These are phyloP conservation scores for Jordanella pulchra DNA, from an alignment of 2,797 vertebrate species.

Conservation along the genomic window DNA sequence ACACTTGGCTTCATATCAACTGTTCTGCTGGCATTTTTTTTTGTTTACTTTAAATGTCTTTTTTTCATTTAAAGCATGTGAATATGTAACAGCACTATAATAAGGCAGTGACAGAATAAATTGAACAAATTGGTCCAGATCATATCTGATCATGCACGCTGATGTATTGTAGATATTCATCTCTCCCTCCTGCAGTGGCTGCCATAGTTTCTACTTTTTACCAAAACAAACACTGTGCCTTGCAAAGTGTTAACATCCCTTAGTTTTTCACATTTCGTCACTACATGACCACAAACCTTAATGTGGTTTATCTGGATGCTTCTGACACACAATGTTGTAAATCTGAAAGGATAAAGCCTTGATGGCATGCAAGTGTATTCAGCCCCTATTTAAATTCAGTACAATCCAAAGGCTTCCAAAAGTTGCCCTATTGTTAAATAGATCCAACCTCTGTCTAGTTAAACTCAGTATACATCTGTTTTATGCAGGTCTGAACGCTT, in stretches of 20 bases:
- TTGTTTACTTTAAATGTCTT: slow-evolving; percentile 14
- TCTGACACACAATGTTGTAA: not conserved
- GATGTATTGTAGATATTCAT: slow-evolving; percentile 18
- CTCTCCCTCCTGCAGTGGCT: slow-evolving; percentile 37
- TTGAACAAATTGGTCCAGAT: slow-evolving; percentile 40
- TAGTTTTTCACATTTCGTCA: slow-evolving; percentile 11
- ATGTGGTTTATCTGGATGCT: not conserved
- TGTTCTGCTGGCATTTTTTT: slow-evolving; percentile 21
- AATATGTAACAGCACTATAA: slow-evolving; percentile 27
- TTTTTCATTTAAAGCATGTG: slow-evolving; percentile 25
- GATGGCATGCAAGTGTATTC: not conserved
- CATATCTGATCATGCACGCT: slow-evolving; percentile 33
- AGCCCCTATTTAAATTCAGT: not conserved
- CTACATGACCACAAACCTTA: slow-evolving; percentile 12
- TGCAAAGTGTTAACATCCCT: not conserved
- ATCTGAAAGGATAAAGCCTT: not conserved
- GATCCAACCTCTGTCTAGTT: not conserved
- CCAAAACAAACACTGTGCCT: not conserved
- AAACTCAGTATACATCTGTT: not conserved
- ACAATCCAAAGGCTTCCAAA: not conserved
- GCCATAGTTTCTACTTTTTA: slow-evolving; percentile 33
- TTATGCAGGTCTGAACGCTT: too few species aligned
- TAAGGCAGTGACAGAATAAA: slow-evolving; percentile 48
- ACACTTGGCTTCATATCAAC: slow-evolving; percentile 39
- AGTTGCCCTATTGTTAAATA: not conserved